These are phyloP conservation scores for Drosophila neutralis DNA, from an alignment of 2,888 invertebrate species.

Conservation along the genomic window DNA sequence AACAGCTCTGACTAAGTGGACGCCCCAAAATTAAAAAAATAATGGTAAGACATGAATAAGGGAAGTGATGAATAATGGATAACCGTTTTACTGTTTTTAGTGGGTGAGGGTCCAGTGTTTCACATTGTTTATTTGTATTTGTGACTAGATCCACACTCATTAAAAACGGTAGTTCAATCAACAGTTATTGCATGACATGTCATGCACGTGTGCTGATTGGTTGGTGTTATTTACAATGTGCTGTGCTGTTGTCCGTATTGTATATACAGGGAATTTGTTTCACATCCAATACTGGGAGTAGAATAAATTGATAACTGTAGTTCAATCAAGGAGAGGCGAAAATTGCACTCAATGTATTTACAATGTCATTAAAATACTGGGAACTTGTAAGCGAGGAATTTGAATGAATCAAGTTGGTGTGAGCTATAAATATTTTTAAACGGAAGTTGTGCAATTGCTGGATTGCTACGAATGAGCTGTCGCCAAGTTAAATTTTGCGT, in stretches of 20 bases:
- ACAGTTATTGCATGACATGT: conserved; percentile 12
- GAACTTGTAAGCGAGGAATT: neutral
- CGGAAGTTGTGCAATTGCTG: conserved; percentile 18
- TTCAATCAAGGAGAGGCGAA: neutral
- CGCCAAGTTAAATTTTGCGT: conserved; percentile 9
- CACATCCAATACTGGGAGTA: conserved; percentile 5
- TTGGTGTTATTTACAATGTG: conserved; percentile 7
- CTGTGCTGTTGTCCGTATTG: neutral
- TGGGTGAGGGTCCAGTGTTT: conserved; percentile 85
- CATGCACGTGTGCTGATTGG: conserved; percentile 31
- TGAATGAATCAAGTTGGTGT: conserved; percentile 22
- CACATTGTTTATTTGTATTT: conserved; percentile 83
- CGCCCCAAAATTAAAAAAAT: conserved; percentile 42
- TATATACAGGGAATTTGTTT: neutral
- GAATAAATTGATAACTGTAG: neutral
- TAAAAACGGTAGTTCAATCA: conserved; percentile 84
- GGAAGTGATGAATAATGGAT: neutral
- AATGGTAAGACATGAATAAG: conserved; percentile 30
- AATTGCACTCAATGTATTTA: neutral
- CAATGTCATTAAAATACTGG: neutral
- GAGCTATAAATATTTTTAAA: neutral
- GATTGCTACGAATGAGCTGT: conserved; percentile 22
- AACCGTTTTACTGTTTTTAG: conserved; percentile 83
- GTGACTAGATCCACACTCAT: conserved; percentile 86
- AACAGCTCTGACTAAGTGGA: conserved; percentile 38